A percentile compares a stretch with the other conserved stretches of the same genome.
Conservation (phyloP, 2,797 vertebrate genomes). For the Scomberomorus guttatus region DNA sequence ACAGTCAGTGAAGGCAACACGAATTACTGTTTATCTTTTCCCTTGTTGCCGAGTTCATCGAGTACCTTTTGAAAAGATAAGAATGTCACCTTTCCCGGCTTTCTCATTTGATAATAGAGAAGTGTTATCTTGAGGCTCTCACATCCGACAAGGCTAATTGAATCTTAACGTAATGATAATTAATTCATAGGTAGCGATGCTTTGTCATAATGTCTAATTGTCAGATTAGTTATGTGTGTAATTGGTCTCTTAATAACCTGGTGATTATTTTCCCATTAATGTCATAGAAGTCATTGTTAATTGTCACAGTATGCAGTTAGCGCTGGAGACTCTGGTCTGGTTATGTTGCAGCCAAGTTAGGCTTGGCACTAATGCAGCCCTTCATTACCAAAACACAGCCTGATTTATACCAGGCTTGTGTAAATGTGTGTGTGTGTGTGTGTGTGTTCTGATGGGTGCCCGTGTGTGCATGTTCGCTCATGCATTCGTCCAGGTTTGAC, state of each 20-base stretch:
- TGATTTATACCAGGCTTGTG: conserved; percentile 31
- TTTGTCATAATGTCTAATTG: conserved; percentile 74
- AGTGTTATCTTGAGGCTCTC: conserved; percentile 48
- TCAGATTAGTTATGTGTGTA: conserved; percentile 78
- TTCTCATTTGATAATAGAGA: conserved; percentile 39
- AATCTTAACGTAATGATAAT: conserved; percentile 76
- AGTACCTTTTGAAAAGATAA: conserved; percentile 33
- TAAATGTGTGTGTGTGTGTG: conserved; percentile 35
- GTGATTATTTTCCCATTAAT: conserved; percentile 81
- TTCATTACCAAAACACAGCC: conserved; percentile 45
- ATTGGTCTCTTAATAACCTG: conserved; percentile 77
- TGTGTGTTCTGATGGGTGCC: conserved; percentile 37
- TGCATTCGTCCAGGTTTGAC: conserved; percentile 87
- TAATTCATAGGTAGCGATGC: conserved; percentile 70
- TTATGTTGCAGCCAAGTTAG: conserved; percentile 48
- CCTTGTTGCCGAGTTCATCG: not conserved
- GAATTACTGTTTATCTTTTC: not conserved
- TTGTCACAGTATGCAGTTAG: conserved; percentile 53
- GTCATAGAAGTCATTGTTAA: conserved; percentile 72
- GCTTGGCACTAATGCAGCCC: conserved; percentile 39
- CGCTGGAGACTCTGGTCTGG: conserved; percentile 29
- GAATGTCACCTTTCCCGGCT: conserved; percentile 55
- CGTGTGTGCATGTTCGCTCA: conserved; percentile 13
- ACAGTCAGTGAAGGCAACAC: conserved; percentile 5
- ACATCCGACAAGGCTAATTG: conserved; percentile 74